These are phyloP conservation scores for Drosophila carrolli DNA, from an alignment of 1,140 invertebrate genomes.

Conservation along the genomic window DNA sequence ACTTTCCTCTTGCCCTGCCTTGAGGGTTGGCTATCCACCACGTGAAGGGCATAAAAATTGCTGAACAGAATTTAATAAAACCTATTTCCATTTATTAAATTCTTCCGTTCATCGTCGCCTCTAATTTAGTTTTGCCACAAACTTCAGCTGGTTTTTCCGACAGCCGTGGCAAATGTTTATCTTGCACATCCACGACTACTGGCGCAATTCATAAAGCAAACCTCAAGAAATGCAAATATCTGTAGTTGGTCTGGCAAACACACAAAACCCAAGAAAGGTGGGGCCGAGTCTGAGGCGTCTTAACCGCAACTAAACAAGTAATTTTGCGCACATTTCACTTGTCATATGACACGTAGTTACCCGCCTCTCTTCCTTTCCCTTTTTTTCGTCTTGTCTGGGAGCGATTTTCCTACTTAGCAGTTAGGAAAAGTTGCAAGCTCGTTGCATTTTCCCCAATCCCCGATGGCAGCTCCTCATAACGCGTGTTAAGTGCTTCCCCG, in stretches of 20 bases:
- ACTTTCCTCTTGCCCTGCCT: slow-evolving; percentile 40
- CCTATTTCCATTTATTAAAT: slow-evolving; percentile 42
- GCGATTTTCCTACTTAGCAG: slow-evolving; percentile 77
- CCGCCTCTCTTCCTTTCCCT: background rate
- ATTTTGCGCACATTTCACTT: slow-evolving; percentile 81
- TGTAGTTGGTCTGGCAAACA: slow-evolving; percentile 23
- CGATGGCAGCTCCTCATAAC: slow-evolving; percentile 54
- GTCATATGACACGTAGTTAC: slow-evolving; percentile 78
- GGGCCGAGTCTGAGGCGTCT: slow-evolving; percentile 30
- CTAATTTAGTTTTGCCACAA: slow-evolving; percentile 25
- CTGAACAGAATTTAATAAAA: slow-evolving; percentile 43
- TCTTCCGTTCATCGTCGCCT: slow-evolving; percentile 12
- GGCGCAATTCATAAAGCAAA: slow-evolving; percentile 65
- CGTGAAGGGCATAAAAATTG: slow-evolving; percentile 36
- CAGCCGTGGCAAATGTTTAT: slow-evolving; percentile 59
- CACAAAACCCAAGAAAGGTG: background rate
- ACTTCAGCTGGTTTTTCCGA: slow-evolving; percentile 18
- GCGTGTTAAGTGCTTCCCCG: slow-evolving; percentile 62
- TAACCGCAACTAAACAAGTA: slow-evolving; percentile 78
- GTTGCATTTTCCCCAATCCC: slow-evolving; percentile 34
- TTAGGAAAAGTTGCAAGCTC: slow-evolving; percentile 67
- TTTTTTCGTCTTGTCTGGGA: slow-evolving; percentile 51
- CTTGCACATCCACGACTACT: slow-evolving; percentile 23
- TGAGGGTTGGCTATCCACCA: slow-evolving; percentile 15
- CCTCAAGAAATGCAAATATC: slow-evolving; percentile 61